Conservation (phyloP, 1,140 invertebrate species). For the Trichoplusia ni region DNA sequence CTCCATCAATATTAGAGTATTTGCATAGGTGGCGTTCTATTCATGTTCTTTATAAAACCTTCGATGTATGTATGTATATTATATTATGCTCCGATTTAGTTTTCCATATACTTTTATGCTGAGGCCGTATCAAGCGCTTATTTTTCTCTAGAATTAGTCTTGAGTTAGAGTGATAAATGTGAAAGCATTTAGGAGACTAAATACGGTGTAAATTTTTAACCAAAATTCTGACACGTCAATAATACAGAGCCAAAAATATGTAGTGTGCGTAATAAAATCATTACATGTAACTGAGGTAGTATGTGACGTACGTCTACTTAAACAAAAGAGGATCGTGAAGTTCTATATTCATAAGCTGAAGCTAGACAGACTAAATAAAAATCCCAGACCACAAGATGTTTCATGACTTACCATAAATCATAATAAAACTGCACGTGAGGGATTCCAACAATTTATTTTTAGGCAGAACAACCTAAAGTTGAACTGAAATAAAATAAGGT, state of each 20-base stretch:
- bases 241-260: too few relatives aligned
- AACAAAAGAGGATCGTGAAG: slow-evolving; percentile 13
- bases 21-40: slow-evolving; percentile 4
- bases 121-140: too few relatives aligned
- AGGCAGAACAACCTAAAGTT: slow-evolving; percentile 13
- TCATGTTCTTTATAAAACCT: slow-evolving; percentile 1
- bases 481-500: slow-evolving; percentile 21
- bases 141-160: too few relatives aligned
- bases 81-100: too few relatives aligned
- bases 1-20: slow-evolving; percentile 27
- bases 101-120: too few relatives aligned
- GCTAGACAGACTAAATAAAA: slow-evolving; percentile 21
- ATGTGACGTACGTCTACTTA: neutral
- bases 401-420: slow-evolving; percentile 24
- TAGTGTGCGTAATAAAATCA: too few relatives aligned
- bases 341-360: slow-evolving; percentile 1
- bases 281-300: neutral
- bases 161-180: too few relatives aligned
- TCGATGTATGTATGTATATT: neutral
- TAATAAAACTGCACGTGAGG: slow-evolving; percentile 27
- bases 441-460: slow-evolving; percentile 25
- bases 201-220: too few relatives aligned
- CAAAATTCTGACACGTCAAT: too few relatives aligned
- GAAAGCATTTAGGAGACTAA: too few relatives aligned
- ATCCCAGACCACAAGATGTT: slow-evolving; percentile 1